Base-by-base conservation (phyloP, 2,888 invertebrate species). In the Euzetes globulus region DNA sequence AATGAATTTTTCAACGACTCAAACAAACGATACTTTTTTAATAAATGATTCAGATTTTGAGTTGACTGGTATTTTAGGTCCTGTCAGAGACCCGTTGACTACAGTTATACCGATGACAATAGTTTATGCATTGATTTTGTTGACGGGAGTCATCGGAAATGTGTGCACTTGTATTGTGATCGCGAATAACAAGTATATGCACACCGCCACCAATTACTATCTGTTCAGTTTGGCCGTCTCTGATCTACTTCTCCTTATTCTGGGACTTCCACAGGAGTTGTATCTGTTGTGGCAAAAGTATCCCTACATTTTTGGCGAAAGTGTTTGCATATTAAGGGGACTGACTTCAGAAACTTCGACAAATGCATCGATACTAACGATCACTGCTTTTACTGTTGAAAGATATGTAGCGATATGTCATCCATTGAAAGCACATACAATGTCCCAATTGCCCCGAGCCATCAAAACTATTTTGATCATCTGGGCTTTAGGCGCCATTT, bases 341-440 rank as follows among this genome's bases (percentile, higher is more conserved):
- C 86, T 92, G 71, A 88, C 91, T 0, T 90, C 92, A 0, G 94
- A 94, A 83, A 91, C 91, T n/a, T 86, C 87, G 22, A 85, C 86
- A 1, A 86, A 87, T 79, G 91, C 91, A 0, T 92, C 92, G 0
- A 92, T 94, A 1, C 79, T 86, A 47, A 85, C 85, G 15, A 94
- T 94, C 80, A 91, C 92, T 0, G 91, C 92, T 1, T 94, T 93
- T 82, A 93, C 92, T 0, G 87, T 90, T 52, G 93, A 93, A 82
- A 85, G 94, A 77, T 94, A 92, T 81, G 88, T 92, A 50, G 92
- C 92, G 73, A 92, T 92, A 79, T 92, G 91, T 80, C 89, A 91
- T 81, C 94, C 94, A 0, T 91, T 94, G 80, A 85, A 88, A 80
- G 88, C 89, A 1, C 91, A 92, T 81, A 90, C 90, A 4, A 88